Conservation (phyloP, 2,888 invertebrate species). For the Tenodera sinensis region DNA sequence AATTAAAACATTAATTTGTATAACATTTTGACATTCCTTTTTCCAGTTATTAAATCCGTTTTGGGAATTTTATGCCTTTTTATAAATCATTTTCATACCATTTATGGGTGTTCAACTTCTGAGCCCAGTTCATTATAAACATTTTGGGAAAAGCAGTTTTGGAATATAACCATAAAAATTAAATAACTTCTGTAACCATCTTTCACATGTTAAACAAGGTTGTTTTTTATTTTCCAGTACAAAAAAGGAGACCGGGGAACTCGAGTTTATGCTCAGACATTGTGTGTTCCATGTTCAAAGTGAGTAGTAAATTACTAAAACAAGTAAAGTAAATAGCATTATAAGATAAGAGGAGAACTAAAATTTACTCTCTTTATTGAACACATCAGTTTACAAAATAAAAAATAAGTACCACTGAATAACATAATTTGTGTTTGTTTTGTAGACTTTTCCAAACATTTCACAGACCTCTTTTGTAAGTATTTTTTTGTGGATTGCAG, state of each 20-base stretch:
- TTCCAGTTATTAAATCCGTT: no score
- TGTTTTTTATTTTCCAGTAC: constrained; percentile 38
- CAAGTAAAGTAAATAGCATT: neutral
- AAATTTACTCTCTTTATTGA: neutral
- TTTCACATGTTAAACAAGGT: neutral
- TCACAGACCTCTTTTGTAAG: neutral
- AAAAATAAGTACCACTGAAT: neutral
- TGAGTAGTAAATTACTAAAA: constrained; percentile 42
- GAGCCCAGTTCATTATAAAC: no score
- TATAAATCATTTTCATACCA: no score
- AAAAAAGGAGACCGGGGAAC: constrained; percentile 50
- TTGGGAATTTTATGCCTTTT: no score
- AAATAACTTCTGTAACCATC: no score
- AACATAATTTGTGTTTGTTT: neutral
- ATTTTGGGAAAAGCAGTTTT: no score
- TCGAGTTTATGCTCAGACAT: constrained; percentile 49
- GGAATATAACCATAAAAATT: no score
- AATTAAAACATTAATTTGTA: no score
- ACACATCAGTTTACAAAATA: neutral
- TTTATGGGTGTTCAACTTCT: no score
- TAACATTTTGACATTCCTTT: no score
- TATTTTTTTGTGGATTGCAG: neutral
- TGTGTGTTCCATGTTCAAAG: constrained; percentile 69
- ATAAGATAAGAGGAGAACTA: neutral
- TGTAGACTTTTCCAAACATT: neutral